Evolutionary conservation across 1,140 invertebrate genomes (phyloP), one percentile per base, ranked within the genome.

Genomic region (Drosophila pandora): DNA sequence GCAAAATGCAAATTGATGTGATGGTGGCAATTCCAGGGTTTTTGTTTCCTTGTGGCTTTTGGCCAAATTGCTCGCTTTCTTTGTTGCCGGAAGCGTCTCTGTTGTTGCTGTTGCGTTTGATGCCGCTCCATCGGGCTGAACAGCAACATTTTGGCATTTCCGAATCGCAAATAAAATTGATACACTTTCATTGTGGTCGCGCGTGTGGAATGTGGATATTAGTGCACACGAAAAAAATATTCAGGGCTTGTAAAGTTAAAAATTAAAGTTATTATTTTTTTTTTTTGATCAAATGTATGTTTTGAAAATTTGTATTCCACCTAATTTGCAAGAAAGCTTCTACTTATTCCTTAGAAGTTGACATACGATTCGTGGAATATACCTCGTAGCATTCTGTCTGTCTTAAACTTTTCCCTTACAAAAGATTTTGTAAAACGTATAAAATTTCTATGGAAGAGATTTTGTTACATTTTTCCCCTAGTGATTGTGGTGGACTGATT

Each of bases 1-100:
- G n/a, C 68, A 58, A 80, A 80, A 84, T 84, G 82, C 82, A 84
- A 85, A 87, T 87, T 74, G 81, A 80, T 41, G 50, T 74, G 81
- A 76, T 45, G 50, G 75, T 67, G 32, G 67, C 32, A 69, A 48
- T 65, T 75, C 62, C 79, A 63, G 73, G 81, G 68, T 63, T 78
- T 56, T 75, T 73, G 68, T 79, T 79, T 76, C 77, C 72, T 77
- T 77, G 77, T 85, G 72, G 72, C 65, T 80, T 73, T 80, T 73
- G 78, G 65, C 79, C 81, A 85, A 84, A 84, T 85, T 85, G 81
- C 65, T 60, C 67, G 63, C 61, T 84, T 85, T 59, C 50, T 85
- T 63, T 76, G 68, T 85, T 64, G 62, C 63, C 25, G 17, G 4
- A 17, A 49, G 67, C 45, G 25, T 43, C 57, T 57, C 37, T 63